Evolutionary conservation across 1,140 invertebrate genomes (phyloP).

Genomic region (Conus betulinus): DNA sequence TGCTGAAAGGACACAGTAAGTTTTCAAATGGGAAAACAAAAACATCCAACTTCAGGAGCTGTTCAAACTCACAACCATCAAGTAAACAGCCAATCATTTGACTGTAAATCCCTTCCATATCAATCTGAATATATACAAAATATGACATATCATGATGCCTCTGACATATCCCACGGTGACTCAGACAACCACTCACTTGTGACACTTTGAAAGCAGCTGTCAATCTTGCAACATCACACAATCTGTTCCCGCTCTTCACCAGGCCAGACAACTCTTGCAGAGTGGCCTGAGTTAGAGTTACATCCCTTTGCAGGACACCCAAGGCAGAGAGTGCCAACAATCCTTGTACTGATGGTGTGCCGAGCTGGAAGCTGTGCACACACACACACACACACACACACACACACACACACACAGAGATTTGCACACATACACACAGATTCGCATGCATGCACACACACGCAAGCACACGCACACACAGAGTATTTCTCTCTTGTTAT

Average conservation of each 20-base stretch:
- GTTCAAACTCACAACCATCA: too few relatives aligned
- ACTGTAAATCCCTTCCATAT: too few relatives aligned
- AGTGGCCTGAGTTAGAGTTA: slow-evolving; percentile 80
- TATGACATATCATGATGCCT: too few relatives aligned
- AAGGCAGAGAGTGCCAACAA: slow-evolving; percentile 83
- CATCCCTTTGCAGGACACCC: slow-evolving; percentile 82
- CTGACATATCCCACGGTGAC: too few relatives aligned
- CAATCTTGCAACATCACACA: slow-evolving; percentile 42
- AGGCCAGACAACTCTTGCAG: slow-evolving; percentile 79
- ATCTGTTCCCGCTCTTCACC: slow-evolving; percentile 38
- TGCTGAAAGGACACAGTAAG: too few relatives aligned
- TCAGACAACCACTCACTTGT: neutral
- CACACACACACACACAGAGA: neutral
- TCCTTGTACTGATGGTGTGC: slow-evolving; percentile 81
- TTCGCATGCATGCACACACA: neutral
- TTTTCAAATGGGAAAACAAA: too few relatives aligned
- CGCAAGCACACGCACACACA: neutral
- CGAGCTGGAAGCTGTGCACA: slow-evolving; percentile 74
- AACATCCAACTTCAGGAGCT: too few relatives aligned
- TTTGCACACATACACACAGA: slow-evolving; percentile 9
- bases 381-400: neutral
- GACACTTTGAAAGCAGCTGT: slow-evolving; percentile 35
- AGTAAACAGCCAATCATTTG: too few relatives aligned
- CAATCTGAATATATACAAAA: too few relatives aligned
- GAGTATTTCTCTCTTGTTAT: neutral